Base-by-base conservation (phyloP, 2,888 invertebrate species). In the Seira musarum region DNA sequence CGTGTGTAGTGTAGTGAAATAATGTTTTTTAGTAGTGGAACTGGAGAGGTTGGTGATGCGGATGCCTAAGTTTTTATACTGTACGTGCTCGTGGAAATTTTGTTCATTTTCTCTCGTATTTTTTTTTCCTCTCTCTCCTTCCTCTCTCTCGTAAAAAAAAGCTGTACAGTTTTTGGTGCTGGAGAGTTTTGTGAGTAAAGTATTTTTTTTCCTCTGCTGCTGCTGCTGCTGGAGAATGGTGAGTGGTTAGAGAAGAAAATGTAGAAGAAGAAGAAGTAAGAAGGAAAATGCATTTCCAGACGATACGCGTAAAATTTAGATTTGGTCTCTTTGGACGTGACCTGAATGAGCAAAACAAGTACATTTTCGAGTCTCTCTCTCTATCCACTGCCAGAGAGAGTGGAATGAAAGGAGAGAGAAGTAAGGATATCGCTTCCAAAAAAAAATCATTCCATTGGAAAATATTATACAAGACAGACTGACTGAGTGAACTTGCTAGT, bases 231-330 rank as follows among this genome's bases (percentile, higher is more conserved):
- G n/a, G n/a, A n/a, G 30, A 8, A 30, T 30, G 30, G 61, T n/a
- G 71, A 71, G 71, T 53, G 61, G 22, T 15, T 22, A 61, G n/a
- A 40, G 75, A 65, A 24, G 77, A 64, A 17, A n/a, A 57, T 6
- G 19, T 17, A 77, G 76, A 76, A 69, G 79, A 72, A 76, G 76
- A 79, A 75, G 75, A 82, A 30, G 72, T 65, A 79, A 83, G 80
- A 80, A 82, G 83, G 83, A 82, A 85, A 85, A 85, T 85, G 85
- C 85, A 85, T 85, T 85, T 85, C 83, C 83, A 80, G 85, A 83
- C 82, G 82, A 83, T 85, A 85, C 85, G 85, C 85, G 85, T 85
- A 83, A 85, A 85, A 85, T 85, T 85, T 85, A 83, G 85, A 85
- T 85, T 85, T 83, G 83, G 85, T 83, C 85, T 83, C 83, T 83